Conservation (phyloP, 2,113 vertebrate species). For the Myrmecophaga tridactyla region DNA sequence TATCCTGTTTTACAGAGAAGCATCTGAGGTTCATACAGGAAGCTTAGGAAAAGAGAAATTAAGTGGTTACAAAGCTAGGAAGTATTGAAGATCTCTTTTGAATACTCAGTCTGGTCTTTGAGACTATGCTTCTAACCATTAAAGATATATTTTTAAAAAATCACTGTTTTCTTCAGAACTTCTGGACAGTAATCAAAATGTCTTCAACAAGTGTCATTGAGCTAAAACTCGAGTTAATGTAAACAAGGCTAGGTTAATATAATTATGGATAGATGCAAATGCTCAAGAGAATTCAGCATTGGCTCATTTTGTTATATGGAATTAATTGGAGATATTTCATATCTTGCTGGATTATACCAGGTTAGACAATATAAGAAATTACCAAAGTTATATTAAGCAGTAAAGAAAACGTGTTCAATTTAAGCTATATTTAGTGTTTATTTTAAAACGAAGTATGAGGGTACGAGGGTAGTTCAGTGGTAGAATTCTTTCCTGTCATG, state of each 20-base stretch:
- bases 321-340: background rate
- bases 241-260: background rate
- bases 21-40: background rate
- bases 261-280: background rate
- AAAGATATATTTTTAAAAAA: background rate
- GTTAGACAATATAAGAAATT: background rate
- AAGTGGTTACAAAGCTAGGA: background rate
- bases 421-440: background rate
- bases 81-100: background rate
- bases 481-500: too few species aligned
- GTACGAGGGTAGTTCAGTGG: too few species aligned
- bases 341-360: background rate
- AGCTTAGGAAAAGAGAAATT: background rate
- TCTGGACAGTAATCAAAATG: slow-evolving; percentile 34
- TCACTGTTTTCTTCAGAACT: background rate
- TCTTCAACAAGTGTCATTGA: background rate
- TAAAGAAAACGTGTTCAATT: slow-evolving; percentile 3
- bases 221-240: slow-evolving; percentile 39
- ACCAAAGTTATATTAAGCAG: background rate
- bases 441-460: too few species aligned
- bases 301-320: background rate
- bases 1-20: background rate
- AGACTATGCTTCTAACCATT: background rate
- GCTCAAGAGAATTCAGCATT: background rate
- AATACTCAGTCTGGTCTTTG: slow-evolving; percentile 4